phyloP scores from a whole-genome alignment of 2,113 vertebrate genomes.

The Nycticorax nycticorax region DNA sequence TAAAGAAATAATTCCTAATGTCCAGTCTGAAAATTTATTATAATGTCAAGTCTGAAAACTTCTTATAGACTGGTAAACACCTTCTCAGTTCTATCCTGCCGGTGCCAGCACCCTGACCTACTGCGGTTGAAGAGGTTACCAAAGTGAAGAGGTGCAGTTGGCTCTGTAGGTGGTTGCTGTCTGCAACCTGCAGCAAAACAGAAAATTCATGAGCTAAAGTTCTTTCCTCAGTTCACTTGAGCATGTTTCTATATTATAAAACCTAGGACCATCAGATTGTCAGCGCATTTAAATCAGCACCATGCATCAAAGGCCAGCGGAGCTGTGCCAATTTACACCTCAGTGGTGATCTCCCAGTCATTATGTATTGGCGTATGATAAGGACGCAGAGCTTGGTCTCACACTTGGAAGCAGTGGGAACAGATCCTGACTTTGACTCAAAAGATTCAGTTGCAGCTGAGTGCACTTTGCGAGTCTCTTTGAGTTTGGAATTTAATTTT shows the following conservation, averaged over 20 bases:
- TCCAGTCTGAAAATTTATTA: neutral
- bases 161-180: neutral
- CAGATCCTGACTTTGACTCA: neutral
- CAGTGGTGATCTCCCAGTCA: neutral
- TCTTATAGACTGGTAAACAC: neutral
- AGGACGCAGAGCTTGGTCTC: neutral
- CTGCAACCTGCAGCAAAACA: neutral
- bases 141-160: accelerated
- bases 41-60: neutral
- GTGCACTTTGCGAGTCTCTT: neutral
- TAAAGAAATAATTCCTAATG: neutral
- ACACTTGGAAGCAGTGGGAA: neutral
- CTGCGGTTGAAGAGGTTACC: neutral
- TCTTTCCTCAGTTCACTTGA: neutral
- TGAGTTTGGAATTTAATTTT: neutral
- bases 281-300: neutral
- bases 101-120: neutral
- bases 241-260: neutral
- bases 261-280: neutral
- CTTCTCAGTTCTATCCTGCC: neutral
- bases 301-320: neutral
- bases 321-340: neutral
- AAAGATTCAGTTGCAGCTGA: neutral
- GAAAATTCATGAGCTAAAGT: neutral
- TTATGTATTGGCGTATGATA: accelerated